These are phyloP conservation scores for Periplaneta americana DNA, from an alignment of 1,140 invertebrate species.

Conservation along the genomic window DNA sequence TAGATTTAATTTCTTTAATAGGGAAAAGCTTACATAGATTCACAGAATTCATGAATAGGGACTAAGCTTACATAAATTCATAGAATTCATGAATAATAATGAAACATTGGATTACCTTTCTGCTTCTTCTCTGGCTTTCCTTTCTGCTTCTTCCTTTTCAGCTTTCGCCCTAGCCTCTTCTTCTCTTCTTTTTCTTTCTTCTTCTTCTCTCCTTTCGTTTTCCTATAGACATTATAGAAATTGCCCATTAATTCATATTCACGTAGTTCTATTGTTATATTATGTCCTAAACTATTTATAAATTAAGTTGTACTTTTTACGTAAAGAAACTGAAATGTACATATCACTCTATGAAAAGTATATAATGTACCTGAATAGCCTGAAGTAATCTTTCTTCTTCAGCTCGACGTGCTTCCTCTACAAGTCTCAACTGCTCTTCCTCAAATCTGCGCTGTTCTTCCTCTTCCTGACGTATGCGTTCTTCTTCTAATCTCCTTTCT, in stretches of 20 bases:
- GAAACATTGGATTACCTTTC: conserved; percentile 44
- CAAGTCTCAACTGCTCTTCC: conserved; percentile 64
- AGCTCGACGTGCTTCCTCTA: conserved; percentile 60
- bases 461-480: conserved; percentile 70
- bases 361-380: conserved; percentile 65
- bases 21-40: too few relatives aligned
- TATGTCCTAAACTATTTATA: too few relatives aligned
- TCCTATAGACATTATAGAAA: conserved; percentile 44
- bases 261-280: too few relatives aligned
- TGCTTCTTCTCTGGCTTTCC: conserved; percentile 68
- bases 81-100: neutral
- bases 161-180: conserved; percentile 62
- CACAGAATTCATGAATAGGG: too few relatives aligned
- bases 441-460: conserved; percentile 71
- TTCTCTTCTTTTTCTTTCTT: conserved; percentile 53
- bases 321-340: too few relatives aligned
- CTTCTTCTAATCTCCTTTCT: conserved; percentile 66
- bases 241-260: too few relatives aligned
- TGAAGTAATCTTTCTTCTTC: conserved; percentile 68
- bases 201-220: conserved; percentile 57
- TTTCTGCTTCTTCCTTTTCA: conserved; percentile 71
- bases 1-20: too few relatives aligned
- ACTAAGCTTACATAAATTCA: neutral
- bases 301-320: too few relatives aligned
- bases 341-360: too few relatives aligned